These are phyloP conservation scores for Mico argentatus DNA, from an alignment of 2,797 vertebrate species.

Conservation along the genomic window DNA sequence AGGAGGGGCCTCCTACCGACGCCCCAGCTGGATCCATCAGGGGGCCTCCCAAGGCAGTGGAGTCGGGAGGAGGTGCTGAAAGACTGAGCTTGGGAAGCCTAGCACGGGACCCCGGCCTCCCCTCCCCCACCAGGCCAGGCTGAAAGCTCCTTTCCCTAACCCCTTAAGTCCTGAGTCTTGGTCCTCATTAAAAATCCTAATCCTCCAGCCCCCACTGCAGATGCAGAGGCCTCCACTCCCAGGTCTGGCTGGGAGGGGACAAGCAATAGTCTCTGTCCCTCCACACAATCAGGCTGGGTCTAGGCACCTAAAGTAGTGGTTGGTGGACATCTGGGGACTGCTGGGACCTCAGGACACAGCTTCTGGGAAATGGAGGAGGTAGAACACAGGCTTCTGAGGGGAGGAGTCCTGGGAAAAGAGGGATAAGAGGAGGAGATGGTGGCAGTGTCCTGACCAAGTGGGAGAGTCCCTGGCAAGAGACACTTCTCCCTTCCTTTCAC, in stretches of 20 bases:
- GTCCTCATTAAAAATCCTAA: constrained; percentile 84
- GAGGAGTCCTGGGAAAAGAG: constrained; percentile 59
- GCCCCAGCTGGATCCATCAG: background rate
- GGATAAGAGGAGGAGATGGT: constrained; percentile 44
- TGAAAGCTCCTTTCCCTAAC: constrained; percentile 80
- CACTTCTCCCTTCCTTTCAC: constrained; percentile 65
- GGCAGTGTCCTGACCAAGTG: constrained; percentile 54
- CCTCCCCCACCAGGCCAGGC: background rate
- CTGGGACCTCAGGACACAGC: background rate
- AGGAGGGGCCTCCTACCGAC: background rate
- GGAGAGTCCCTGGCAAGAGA: constrained; percentile 79
- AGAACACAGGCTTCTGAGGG: constrained; percentile 8
- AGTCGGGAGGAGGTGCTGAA: background rate
- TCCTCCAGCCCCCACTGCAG: constrained; percentile 61
- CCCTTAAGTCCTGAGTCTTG: constrained; percentile 77
- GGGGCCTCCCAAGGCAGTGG: background rate
- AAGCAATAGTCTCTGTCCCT: background rate
- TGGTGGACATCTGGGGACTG: background rate
- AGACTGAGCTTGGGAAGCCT: background rate
- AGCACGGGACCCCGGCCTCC: background rate
- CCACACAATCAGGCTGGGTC: background rate
- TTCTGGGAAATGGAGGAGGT: constrained; percentile 60
- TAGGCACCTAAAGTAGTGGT: background rate
- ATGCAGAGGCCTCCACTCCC: constrained; percentile 38
- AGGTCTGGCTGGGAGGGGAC: constrained; percentile 32